These are phyloP conservation scores for Cantharis flavilabris DNA, from an alignment of 2,888 invertebrate species.

Conservation along the genomic window DNA sequence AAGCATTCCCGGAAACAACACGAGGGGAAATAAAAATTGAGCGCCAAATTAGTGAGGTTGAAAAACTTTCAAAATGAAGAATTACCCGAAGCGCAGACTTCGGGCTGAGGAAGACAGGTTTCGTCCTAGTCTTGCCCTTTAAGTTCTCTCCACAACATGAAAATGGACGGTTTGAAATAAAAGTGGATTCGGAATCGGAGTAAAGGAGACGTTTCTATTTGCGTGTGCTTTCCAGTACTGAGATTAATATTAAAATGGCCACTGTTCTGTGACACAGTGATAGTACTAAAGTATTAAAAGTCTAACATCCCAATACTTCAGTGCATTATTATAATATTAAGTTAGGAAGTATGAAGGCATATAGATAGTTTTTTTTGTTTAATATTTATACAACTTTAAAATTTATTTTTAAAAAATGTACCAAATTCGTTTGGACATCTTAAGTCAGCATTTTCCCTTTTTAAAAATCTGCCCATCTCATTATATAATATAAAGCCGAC, in stretches of 20 bases:
- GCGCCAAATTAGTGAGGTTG: not conserved
- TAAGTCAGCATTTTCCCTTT: constrained; percentile 2
- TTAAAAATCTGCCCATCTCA: not conserved
- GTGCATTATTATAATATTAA: constrained; percentile 56
- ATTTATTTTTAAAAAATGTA: constrained; percentile 44
- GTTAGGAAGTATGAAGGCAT: constrained; percentile 59
- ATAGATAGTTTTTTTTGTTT: constrained; percentile 53
- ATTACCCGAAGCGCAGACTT: not conserved
- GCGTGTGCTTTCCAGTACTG: constrained; percentile 44
- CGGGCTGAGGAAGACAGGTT: not conserved
- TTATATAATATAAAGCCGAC: not conserved
- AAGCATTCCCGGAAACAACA: not conserved
- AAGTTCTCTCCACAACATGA: not conserved
- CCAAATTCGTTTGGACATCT: constrained; percentile 29
- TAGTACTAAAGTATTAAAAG: constrained; percentile 58
- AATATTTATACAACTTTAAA: constrained; percentile 52
- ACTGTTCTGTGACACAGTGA: constrained; percentile 53
- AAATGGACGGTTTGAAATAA: not conserved
- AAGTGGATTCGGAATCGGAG: not conserved
- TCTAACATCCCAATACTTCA: constrained; percentile 59
- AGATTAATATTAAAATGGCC: constrained; percentile 55
- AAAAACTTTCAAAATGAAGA: not conserved
- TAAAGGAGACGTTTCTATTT: constrained; percentile 13
- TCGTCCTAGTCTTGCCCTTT: not conserved
- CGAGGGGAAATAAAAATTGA: not conserved